Percentiles rank a stretch among this genome's conserved stretches.
Conservation (phyloP, 2,113 vertebrate species). For the Eublepharis macularius region DNA sequence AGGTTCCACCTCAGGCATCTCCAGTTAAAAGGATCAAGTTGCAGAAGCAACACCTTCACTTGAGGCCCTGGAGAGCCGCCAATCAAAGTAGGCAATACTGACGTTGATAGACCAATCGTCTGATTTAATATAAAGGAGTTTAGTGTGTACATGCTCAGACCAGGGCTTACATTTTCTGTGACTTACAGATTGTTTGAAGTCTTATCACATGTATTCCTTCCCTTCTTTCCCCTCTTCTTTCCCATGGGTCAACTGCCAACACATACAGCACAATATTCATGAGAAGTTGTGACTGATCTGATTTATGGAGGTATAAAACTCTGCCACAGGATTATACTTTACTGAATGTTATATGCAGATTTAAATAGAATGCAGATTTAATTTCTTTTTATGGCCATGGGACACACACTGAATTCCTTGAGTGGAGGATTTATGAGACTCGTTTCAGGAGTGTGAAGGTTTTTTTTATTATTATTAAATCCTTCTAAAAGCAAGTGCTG, state of each 20-base stretch:
- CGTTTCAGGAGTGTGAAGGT: not conserved
- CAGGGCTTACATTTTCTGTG: not conserved
- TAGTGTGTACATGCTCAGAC: not conserved
- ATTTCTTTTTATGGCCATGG: slow-evolving; percentile 57
- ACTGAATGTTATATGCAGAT: slow-evolving; percentile 48
- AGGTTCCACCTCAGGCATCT: too few species aligned
- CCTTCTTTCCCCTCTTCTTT: not conserved
- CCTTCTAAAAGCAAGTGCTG: not conserved
- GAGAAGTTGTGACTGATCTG: slow-evolving; percentile 38
- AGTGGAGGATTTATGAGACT: slow-evolving; percentile 49
- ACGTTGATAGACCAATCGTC: too few species aligned
- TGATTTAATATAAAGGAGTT: too few species aligned
- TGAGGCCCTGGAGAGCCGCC: too few species aligned
- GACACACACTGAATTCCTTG: slow-evolving; percentile 36
- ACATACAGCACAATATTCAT: slow-evolving; percentile 58
- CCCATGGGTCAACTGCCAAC: slow-evolving; percentile 27
- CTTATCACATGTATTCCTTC: not conserved
- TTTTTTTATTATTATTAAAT: not conserved
- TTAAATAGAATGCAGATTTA: slow-evolving; percentile 33
- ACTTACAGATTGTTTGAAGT: not conserved
- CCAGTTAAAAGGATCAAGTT: too few species aligned
- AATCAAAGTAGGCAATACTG: too few species aligned
- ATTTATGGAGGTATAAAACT: slow-evolving; percentile 55
- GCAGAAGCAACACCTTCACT: too few species aligned
- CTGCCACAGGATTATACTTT: slow-evolving; percentile 33